Evolutionary conservation across 2,113 vertebrate genomes (phyloP).

Genomic region (Pygoscelis antarcticus): DNA sequence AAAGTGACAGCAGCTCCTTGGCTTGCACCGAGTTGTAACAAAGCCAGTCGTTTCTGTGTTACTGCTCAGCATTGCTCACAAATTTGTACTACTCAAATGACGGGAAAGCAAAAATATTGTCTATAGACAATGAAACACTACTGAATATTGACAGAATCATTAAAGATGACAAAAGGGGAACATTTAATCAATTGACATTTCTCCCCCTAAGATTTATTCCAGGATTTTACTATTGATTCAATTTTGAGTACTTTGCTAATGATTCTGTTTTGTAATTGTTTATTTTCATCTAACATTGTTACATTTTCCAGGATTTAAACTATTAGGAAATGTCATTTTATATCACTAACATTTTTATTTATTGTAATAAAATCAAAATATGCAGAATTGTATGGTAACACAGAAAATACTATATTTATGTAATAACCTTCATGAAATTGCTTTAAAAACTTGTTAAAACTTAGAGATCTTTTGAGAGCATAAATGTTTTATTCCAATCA

Average conservation of each 20-base stretch:
- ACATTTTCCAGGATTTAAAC: neutral
- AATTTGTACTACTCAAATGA: neutral
- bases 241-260: neutral
- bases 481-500: neutral
- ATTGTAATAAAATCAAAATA: neutral
- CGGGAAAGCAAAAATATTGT: neutral
- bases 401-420: neutral
- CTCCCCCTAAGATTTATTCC: neutral
- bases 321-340: neutral
- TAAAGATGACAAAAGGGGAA: neutral
- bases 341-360: neutral
- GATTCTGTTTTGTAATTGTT: neutral
- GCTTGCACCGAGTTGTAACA: neutral
- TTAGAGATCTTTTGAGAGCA: neutral
- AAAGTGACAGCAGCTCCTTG: conserved; percentile 20
- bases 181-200: neutral
- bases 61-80: neutral
- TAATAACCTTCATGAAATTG: neutral
- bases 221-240: neutral
- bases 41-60: neutral
- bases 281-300: neutral
- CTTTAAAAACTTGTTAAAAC: neutral
- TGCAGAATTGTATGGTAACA: neutral
- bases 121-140: neutral
- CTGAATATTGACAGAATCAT: neutral